A percentile compares a stretch with the other conserved stretches of the same genome.
phyloP scores from a whole-genome alignment of 2,113 vertebrate species.

The Corythornis madagascariensis region DNA sequence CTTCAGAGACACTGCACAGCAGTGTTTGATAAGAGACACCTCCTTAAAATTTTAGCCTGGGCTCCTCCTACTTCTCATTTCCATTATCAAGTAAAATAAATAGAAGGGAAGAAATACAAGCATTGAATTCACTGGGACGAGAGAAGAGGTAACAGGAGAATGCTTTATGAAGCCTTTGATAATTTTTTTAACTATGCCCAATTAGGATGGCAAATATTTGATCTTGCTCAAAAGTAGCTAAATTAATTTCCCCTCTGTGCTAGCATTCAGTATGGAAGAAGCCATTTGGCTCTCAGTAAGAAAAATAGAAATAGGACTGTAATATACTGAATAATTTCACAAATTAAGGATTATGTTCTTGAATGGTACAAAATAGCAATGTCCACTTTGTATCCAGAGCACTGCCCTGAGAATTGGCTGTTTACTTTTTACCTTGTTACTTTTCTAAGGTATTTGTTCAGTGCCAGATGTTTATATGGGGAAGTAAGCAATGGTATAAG shows the following conservation, averaged over 20 bases:
- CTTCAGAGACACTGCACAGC: not conserved
- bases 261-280: not conserved
- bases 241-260: not conserved
- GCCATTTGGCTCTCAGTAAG: not conserved
- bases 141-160: not conserved
- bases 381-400: not conserved
- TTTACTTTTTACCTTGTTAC: not conserved
- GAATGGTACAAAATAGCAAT: not conserved
- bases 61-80: not conserved
- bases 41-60: not conserved
- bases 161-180: not conserved
- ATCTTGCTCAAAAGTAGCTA: not conserved
- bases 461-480: not conserved
- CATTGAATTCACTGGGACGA: not conserved
- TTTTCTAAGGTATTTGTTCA: not conserved
- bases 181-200: not conserved
- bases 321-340: not conserved
- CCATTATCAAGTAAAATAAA: not conserved
- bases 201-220: not conserved
- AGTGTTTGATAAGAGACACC: not conserved
- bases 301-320: not conserved
- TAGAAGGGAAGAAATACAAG: not conserved
- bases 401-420: not conserved
- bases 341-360: not conserved
- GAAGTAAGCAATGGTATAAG: not conserved